Base-by-base conservation (phyloP, 2,888 invertebrate species). In the Lithophane socia region DNA sequence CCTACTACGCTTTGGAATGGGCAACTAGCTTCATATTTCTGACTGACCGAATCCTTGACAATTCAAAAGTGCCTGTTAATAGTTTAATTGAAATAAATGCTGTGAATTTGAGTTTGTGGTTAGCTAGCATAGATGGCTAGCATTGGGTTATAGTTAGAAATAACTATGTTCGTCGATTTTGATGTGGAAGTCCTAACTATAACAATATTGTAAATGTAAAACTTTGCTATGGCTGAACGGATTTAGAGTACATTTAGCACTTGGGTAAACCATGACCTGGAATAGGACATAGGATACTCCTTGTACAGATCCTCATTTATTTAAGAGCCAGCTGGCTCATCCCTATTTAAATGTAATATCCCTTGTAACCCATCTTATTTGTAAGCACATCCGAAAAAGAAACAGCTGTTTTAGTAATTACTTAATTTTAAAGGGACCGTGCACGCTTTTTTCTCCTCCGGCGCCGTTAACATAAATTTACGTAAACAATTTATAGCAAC, bases 321-420 rank as follows among this genome's bases (percentile, higher is more conserved):
- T 79, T 58, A 58, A 67, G 21, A 1, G 16, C 44, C 44, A 44
- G 44, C 21, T 1, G n/a, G 18, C 29, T 63, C 56, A n/a, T 0
- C 2, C 29, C 16, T 21, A 67, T 80, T 80, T 44, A 54, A 79
- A 79, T 73, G 60, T 56, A 13, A 63, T 58, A 52, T 56, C 2
- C 37, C 12, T 47, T 16, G 24, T 49, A 29, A 49, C 29, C 24
- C 42, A 2, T 56, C 13, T 71, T 67, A 54, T 73, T 60, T 56
- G 16, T 24, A 13, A 16, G 13, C 7, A 49, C 16, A 21, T 65
- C 7, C 56, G 2, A 64, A 77, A 68, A 44, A 52, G 13, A 64
- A 64, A 70, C 56, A 70, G 64, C 49, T 70, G 49, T 44, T 79
- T 60, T 21, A 16, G 24, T n/a, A 37, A 77, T 24, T 56, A 64